Base-by-base conservation (phyloP, 2,113 vertebrate genomes). In the Xiphophorus maculatus region DNA sequence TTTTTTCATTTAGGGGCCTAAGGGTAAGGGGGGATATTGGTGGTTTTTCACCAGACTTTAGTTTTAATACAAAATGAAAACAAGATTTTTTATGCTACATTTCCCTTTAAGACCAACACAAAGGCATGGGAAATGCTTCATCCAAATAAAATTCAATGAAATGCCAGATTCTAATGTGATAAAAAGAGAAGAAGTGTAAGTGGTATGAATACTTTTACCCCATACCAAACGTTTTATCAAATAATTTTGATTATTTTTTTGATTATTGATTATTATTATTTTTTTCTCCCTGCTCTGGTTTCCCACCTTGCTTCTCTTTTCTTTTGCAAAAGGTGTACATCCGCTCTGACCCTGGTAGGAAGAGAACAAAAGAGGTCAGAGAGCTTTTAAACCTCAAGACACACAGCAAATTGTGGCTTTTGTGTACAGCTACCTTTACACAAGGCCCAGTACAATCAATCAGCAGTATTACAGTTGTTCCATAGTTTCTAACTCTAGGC, bases 371-470 rank as follows among this genome's bases (percentile, higher is more conserved):
- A 68, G 61, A 82, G 76, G 73, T 74, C 65, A 40, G 0, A 35
- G 61, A 60, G 73, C 61, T 62, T 33, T 60, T 28, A 84, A 69
- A 81, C 85, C 78, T 80, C 54, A 6, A 81, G 79, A 82, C 73
- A 71, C 66, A n/a, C 63, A 65, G 66, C 69, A 75, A 86, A 89
- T 87, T 76, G 79, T 73, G 78, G 48, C 89, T 84, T 89, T 91
- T 85, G 77, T 87, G 75, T 73, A 28, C 58, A 74, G 48, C 58
- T 69, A 61, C 67, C 76, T 74, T 85, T 82, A 87, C 87, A 87
- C 73, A 58, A 30, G 73, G 35, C 30, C 72, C 40, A 62, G 73
- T 77, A 60, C 76, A 83, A 79, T 89, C 71, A 73, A 76, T 76
- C 79, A 79, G 81, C 83, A 69, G 63, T 48, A 51, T 35, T 48